phyloP scores from a whole-genome alignment of 2,797 vertebrate species.

The Masticophis lateralis region DNA sequence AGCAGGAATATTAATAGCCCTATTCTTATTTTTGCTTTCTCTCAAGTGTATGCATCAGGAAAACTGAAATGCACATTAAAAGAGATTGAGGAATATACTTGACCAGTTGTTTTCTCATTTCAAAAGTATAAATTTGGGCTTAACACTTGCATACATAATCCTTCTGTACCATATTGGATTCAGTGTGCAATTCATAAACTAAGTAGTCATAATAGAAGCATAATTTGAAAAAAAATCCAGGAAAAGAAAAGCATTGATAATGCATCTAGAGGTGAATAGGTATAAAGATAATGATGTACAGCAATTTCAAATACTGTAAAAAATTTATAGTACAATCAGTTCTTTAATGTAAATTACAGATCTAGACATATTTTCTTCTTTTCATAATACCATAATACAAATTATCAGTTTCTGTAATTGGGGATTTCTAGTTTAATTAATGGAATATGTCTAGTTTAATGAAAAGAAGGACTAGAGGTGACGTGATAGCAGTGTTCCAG shows the following conservation, averaged over 20 bases:
- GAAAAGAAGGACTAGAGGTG: too few species aligned
- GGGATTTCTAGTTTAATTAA: too few species aligned
- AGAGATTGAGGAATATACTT: not conserved
- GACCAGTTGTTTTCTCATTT: constrained; percentile 2
- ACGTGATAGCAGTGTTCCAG: too few species aligned
- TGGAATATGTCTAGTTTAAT: too few species aligned
- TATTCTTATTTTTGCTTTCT: not conserved
- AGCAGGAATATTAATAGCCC: not conserved
- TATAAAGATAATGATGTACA: not conserved
- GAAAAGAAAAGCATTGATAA: constrained; percentile 22
- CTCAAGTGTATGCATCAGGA: not conserved
- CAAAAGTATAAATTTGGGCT: not conserved
- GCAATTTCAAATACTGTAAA: not conserved
- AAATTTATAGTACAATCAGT: constrained; percentile 1
- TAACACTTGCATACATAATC: not conserved
- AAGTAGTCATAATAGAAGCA: not conserved
- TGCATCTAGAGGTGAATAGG: not conserved
- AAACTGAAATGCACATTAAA: not conserved
- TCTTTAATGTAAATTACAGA: constrained; percentile 8
- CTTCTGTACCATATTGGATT: not conserved
- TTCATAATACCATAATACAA: not conserved
- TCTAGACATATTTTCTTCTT: constrained; percentile 6
- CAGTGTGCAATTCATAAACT: not conserved
- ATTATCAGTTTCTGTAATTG: not conserved
- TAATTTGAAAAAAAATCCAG: not conserved